phyloP scores from a whole-genome alignment of 2,113 vertebrate genomes.

The Microtus ochrogaster region DNA sequence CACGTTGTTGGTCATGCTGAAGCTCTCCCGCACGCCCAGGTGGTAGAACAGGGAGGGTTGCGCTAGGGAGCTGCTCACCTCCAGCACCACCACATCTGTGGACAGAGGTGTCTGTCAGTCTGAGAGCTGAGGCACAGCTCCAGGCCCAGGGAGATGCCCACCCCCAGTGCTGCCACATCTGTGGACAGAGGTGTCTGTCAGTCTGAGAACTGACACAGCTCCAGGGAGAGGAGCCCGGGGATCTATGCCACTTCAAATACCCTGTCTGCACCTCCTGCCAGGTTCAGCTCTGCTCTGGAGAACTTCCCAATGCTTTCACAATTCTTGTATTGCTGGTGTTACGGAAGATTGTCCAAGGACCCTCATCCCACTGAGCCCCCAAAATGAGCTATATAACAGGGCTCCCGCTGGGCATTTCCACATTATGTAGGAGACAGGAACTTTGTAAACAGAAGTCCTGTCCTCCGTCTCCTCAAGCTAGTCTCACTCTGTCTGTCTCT shows the following conservation, averaged over 20 bases:
- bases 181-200: neutral
- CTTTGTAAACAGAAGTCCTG: neutral
- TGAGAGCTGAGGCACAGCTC: neutral
- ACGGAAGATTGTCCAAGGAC: neutral
- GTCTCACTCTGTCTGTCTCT: neutral
- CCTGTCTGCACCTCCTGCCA: neutral
- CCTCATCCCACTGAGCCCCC: neutral
- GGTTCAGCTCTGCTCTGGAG: neutral
- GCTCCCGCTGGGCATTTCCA: neutral
- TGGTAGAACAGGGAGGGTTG: slow-evolving; percentile 95
- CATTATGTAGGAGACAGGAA: neutral
- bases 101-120: neutral
- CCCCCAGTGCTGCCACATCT: slow-evolving; percentile 95
- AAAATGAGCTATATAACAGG: neutral
- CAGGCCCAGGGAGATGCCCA: slow-evolving; percentile 88
- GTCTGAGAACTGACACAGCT: neutral
- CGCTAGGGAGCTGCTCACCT: slow-evolving; percentile 91
- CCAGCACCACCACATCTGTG: slow-evolving; percentile 93
- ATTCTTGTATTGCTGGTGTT: neutral
- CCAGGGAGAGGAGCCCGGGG: neutral
- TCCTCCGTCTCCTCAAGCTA: neutral
- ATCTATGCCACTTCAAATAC: neutral
- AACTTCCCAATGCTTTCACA: neutral
- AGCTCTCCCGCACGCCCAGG: slow-evolving; percentile 94
- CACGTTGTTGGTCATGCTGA: slow-evolving; percentile 94